Evolutionary conservation across 2,113 vertebrate species (phyloP), one percentile per base, ranked within the genome.

Genomic region (Myotis lucifugus): DNA sequence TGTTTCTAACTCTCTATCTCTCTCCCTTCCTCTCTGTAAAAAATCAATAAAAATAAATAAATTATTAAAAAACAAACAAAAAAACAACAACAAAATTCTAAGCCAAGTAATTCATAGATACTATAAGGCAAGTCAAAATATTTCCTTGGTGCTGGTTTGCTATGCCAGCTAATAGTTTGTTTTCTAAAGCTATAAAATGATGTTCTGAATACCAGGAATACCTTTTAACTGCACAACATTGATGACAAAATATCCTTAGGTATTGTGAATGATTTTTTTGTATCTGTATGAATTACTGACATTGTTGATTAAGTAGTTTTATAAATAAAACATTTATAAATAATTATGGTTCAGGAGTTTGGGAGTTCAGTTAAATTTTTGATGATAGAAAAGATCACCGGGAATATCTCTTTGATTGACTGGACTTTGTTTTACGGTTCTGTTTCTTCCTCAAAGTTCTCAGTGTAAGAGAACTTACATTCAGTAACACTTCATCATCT

Each of bases 291-390:
- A 82, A 66, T 96, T 94, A 94, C 85, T 95, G 88, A 78, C 70
- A 74, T 81, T 52, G 67, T 93, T 88, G n/a, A 92, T 95, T 70
- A 95, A 95, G 72, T 88, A 94, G 88, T 95, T 97, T 88, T 52
- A 96, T 34, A 95, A 96, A 90, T 93, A 96, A 95, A 96, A 76
- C n/a, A 74, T 96, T 93, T 94, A 50, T 93, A 94, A 96, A 59
- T 95, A 92, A 69, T 79, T 50, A 21, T 56, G 9, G 50, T 72
- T 70, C 32, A 73, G 54, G 34, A 94, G 12, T 76, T 90, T 32
- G 27, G 61, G 42, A 79, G 7, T 19, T 93, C 72, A 72, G 42
- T 79, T 72, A 61, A 42, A 64, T 40, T 69, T 91, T 79, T 23
- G 42, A 37, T 46, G 21, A 8, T 50, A 78, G 85, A 56, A 37